Evolutionary conservation across 2,113 vertebrate genomes (phyloP).

Genomic region (Leptodactylus fuscus): DNA sequence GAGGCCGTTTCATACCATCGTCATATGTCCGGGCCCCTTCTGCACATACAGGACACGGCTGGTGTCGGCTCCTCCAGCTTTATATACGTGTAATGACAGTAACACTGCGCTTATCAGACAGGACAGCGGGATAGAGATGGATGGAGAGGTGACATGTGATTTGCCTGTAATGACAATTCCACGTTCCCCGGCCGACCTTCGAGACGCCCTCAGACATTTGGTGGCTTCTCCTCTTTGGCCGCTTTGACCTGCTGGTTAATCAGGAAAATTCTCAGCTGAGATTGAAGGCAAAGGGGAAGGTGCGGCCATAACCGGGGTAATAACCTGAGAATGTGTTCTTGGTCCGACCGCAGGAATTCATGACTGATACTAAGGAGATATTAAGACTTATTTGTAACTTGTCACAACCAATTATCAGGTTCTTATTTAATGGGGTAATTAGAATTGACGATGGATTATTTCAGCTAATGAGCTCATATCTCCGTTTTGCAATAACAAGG

Average conservation of each 20-base stretch:
- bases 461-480: neutral
- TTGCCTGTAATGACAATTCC: conserved; percentile 5
- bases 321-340: conserved; percentile 16
- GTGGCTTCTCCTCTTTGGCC: conserved; percentile 10
- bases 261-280: neutral
- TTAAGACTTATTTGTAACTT: conserved; percentile 30
- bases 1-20: too few relatives aligned
- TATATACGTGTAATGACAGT: too few relatives aligned
- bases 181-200: neutral
- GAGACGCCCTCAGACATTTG: conserved; percentile 5
- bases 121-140: neutral
- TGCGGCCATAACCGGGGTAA: conserved; percentile 10
- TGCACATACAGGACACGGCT: too few relatives aligned
- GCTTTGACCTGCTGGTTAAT: conserved; percentile 20
- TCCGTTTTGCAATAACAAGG: neutral
- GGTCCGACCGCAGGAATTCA: neutral
- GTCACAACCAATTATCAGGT: conserved; percentile 16
- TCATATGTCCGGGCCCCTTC: too few relatives aligned
- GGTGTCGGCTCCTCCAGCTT: too few relatives aligned
- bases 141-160: neutral
- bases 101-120: neutral
- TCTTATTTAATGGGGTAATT: conserved; percentile 3
- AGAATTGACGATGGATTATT: conserved; percentile 15
- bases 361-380: conserved; percentile 13
- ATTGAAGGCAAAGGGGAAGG: conserved; percentile 30